Conservation (phyloP, 2,797 vertebrate genomes). For the Danio jaintianensis region DNA sequence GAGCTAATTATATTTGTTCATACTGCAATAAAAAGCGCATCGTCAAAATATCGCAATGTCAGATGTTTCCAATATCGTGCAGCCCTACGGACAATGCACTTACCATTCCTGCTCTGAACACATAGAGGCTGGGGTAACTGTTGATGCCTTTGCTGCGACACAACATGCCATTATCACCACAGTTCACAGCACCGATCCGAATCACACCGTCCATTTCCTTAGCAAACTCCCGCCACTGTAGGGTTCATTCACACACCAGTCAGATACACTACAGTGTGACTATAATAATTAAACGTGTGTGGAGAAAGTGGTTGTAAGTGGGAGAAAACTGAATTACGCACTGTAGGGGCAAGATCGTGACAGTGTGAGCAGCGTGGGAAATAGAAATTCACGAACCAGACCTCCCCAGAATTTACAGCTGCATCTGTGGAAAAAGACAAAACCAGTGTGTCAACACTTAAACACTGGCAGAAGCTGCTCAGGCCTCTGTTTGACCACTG, state of each 20-base stretch:
- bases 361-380: constrained; percentile 96
- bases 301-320: constrained; percentile 14
- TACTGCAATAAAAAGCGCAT: too few species aligned
- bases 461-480: background rate
- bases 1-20: too few species aligned
- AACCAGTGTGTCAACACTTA: background rate
- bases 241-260: background rate
- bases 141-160: constrained; percentile 92
- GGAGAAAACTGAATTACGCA: constrained; percentile 65
- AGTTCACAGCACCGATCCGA: constrained; percentile 95
- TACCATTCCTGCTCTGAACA: constrained; percentile 90
- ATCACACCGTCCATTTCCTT: constrained; percentile 97
- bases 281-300: background rate
- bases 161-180: constrained; percentile 92
- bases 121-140: constrained; percentile 92
- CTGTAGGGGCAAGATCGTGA: constrained; percentile 93
- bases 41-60: too few species aligned
- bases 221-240: constrained; percentile 95
- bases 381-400: constrained; percentile 99
- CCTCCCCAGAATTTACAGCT: constrained; percentile 92
- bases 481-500: background rate
- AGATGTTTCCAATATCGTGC: too few species aligned
- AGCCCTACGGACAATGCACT: constrained; percentile 54
- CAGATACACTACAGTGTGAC: background rate
- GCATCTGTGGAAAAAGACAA: constrained; percentile 80